Base-by-base conservation (phyloP, 2,113 vertebrate genomes). In the Canis aureus region DNA sequence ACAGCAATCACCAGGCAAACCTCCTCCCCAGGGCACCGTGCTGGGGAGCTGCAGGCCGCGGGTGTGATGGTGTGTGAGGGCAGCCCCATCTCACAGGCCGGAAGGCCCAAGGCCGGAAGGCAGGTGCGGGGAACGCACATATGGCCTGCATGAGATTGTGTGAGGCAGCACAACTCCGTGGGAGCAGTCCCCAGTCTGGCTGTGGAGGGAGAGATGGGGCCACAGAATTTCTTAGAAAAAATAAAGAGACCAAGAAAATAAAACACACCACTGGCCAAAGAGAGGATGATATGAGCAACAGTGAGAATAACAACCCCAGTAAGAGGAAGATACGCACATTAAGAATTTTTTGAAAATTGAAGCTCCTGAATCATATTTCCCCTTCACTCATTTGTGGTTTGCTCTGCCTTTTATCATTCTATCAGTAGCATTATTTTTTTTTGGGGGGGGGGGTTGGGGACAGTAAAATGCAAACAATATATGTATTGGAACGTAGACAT, bases 141-240 rank as follows among this genome's bases (percentile, higher is more conserved):
- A 22, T 13, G 32, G 53, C 22, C 3, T 35, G 9, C 7, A 9
- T 0, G 1, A 38, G 32, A 13, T 1, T 22, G 29, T 1, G 5
- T 57, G 84, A 76, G 29, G 49, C 55, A 25, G 57, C 38, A 29
- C 22, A n/a, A n/a, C n/a, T 88, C 16, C 85, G 38, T 16, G 43
- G 38, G 32, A 62, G n/a, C 88, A 27, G 27, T n/a, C 49, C 73
- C 73, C 20, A 11, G 38, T 78, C 59, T 8, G 35, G 35, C 29
- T 20, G 15, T 13, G 10, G 20, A 90, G 49, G 60, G 59, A 35
- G 8, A 79, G 43, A 66, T 1, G 1, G 43, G 22, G 22, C 22
- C 74, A 38, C 22, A 29, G 76, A n/a, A 78, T 78, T 51, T 29
- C 49, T 17, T 51, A 51, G 51, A 22, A 12, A 43, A 49, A 76